Base-by-base conservation (phyloP, 2,888 invertebrate genomes). In the Chironomus riparius region DNA sequence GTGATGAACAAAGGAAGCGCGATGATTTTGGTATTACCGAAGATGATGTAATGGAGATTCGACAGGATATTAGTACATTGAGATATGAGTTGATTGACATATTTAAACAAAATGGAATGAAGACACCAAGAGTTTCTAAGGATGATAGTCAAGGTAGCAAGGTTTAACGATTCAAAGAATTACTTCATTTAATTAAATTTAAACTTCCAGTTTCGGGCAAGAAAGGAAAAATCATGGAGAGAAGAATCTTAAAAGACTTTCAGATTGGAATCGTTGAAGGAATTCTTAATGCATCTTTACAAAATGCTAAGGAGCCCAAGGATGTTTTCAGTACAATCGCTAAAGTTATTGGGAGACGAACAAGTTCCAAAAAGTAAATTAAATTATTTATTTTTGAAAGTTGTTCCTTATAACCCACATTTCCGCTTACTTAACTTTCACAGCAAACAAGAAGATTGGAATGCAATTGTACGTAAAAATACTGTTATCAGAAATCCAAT, bases 21-120 rank as follows among this genome's bases (percentile, higher is more conserved):
- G 96, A 97, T 82, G 94, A 95, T 76, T 93, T 91, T 77, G 94
- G 95, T 7, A 93, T 98, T 24, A 96, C 95, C 0, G 98, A 98
- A 82, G 98, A 98, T 84, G 98, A 98, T 83, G 94, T 98, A 78
- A 97, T 97, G 89, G 98, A 98, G 86, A 95, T 98, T 80, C 89
- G 98, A 80, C 97, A 98, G 81, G 98, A 98, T 82, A 96, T 98
- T 78, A 96, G 95, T n/a, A 92, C 95, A 4, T 87, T 98, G 78
- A 87, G 96, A 78, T 98, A 92, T 83, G 97, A 98, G 81, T 86
- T 98, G 22, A 90, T 98, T 76, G 96, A 97, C 80, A 96, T 98
- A 80, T 88, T 98, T 12, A 87, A 90, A 76, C 91, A 91, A 79
- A 97, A 97, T 81, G 95, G 94, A 71, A 94, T 94, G 91, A 88